Base-by-base conservation (phyloP, 1,140 invertebrate species). In the Lordiphosa collinella region DNA sequence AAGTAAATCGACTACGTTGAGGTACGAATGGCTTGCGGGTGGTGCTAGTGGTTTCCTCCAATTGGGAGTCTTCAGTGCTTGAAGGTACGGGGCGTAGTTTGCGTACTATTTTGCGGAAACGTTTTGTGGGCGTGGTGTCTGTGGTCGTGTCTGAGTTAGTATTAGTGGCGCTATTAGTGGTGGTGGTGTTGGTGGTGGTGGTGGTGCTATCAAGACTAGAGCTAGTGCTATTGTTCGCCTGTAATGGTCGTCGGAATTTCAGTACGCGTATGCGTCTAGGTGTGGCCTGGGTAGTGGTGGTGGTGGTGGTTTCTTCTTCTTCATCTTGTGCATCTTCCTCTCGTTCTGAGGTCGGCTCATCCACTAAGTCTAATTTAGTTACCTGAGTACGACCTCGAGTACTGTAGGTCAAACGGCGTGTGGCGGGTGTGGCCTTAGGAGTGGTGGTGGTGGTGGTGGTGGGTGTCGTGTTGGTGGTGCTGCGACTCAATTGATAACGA, bases 401-500 rank as follows among this genome's bases (percentile, higher is more conserved):
- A 37, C 63, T 60, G 31, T 53, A 75, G 36, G 58, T 41, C 34
- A 78, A 48, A 18, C 62, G 58, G 25, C 73, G 50, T 44, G 62
- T 37, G 62, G 22, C 66, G 40, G 2, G 37, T 41, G 4, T 54
- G 18, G 3, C 35, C 44, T 22, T 46, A 51, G 14, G 43, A 57
- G 5, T 57, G 61, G 5, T 57, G 68, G 1, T 37, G 51, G 18
- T 51, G 43, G 12, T 54, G 37, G 50, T 74, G 51, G 55, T 60
- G 37, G 53, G 29, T n/a, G 46, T 56, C 36, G 61, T 68, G 54
- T 43, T 50, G 59, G 55, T 53, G 60, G 71, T 66, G 61, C 69
- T 69, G 69, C 75, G 84, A 73, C 59, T 88, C 72, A 82, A 78
- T 63, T 88, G 86, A 87, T 62, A 87, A 38, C 72, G 76, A 73